A percentile compares a stretch with the other conserved stretches of the same genome.
Evolutionary conservation across 2,888 invertebrate species (phyloP).

Genomic region (Leptogaster cylindrica): DNA sequence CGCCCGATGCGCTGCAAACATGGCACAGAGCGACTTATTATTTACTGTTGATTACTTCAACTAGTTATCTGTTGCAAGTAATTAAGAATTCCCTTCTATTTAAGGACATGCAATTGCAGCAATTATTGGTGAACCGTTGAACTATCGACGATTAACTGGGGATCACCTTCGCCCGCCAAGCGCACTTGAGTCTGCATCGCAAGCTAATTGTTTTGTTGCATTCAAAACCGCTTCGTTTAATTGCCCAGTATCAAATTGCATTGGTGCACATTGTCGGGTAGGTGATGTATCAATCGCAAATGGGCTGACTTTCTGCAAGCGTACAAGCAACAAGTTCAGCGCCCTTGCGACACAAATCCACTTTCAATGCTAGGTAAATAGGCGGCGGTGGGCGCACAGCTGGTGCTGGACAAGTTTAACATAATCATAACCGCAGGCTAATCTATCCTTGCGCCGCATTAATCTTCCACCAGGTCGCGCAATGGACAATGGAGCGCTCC

Average conservation of each 20-base stretch:
- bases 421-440: constrained; percentile 32
- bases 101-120: no score
- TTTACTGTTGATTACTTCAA: constrained; percentile 3
- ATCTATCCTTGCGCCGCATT: constrained; percentile 26
- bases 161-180: no score
- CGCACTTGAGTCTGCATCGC: no score
- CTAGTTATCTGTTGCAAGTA: no score
- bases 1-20: neutral
- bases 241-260: no score
- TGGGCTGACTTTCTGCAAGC: neutral
- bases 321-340: constrained; percentile 25
- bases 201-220: no score
- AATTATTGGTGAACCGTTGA: no score
- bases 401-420: constrained; percentile 29
- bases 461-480: constrained; percentile 1
- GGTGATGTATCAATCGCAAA: constrained; percentile 29
- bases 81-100: no score
- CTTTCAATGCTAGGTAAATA: neutral
- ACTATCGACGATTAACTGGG: no score
- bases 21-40: constrained; percentile 12
- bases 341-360: constrained; percentile 12
- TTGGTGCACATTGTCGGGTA: no score
- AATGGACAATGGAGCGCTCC: constrained; percentile 35
- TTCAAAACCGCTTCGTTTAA: no score
- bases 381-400: neutral